These are phyloP conservation scores for Metopia argyrocephala DNA, from an alignment of 2,888 invertebrate genomes.

Conservation along the genomic window DNA sequence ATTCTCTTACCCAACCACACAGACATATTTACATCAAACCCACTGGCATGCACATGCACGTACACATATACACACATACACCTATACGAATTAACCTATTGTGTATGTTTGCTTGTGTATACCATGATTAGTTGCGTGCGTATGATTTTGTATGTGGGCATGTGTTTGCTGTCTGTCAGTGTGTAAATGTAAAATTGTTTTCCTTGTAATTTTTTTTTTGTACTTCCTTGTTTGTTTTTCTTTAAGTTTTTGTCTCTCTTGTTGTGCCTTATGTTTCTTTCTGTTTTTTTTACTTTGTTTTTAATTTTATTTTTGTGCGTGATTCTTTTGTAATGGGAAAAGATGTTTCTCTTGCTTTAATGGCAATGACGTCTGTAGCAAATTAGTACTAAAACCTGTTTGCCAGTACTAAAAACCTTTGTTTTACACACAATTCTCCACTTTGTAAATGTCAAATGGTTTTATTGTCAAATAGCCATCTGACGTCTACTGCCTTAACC, in stretches of 20 bases:
- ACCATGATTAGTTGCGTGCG: background rate
- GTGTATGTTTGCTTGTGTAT: background rate
- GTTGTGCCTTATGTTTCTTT: conserved; percentile 11
- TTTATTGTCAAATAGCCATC: conserved; percentile 15
- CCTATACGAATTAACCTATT: background rate
- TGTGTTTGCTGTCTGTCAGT: background rate
- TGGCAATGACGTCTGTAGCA: conserved; percentile 61
- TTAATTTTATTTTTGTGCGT: conserved; percentile 17
- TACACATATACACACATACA: background rate
- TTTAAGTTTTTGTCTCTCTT: background rate
- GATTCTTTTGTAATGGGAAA: conserved; percentile 19
- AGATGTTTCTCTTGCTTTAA: conserved; percentile 23
- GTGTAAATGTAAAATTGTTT: background rate
- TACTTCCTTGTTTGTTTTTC: conserved; percentile 46
- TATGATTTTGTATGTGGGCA: background rate
- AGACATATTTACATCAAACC: too few relatives aligned
- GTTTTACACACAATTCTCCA: conserved; percentile 46
- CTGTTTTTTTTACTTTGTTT: conserved; percentile 10
- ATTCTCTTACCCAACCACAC: conserved; percentile 3
- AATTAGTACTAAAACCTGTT: conserved; percentile 42
- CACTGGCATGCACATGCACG: background rate
- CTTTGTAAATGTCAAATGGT: conserved; percentile 45
- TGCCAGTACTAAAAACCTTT: conserved; percentile 39
- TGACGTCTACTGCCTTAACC: conserved; percentile 37
- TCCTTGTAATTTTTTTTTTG: conserved; percentile 5